Evolutionary conservation across 2,797 vertebrate genomes (phyloP).

Genomic region (Acanthopagrus latus): DNA sequence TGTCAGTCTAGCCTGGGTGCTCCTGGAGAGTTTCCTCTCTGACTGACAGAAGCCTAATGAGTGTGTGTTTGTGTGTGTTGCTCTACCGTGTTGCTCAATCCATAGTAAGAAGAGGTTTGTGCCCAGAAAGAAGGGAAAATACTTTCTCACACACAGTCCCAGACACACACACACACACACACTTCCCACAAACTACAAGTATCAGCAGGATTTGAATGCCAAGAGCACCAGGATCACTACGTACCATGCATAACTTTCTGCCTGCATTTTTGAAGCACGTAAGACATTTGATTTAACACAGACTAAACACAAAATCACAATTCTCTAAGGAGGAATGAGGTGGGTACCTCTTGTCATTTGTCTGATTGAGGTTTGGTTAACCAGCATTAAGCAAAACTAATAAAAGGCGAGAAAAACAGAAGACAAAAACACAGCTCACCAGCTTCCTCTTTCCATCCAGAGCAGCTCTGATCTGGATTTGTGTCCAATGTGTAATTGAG

Average conservation of each 20-base stretch:
- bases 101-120: conserved; percentile 8
- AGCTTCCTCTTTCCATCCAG: conserved; percentile 44
- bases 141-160: conserved; percentile 10
- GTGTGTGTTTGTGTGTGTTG: conserved; percentile 13
- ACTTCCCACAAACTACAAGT: conserved; percentile 43
- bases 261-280: conserved; percentile 27
- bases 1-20: conserved; percentile 35
- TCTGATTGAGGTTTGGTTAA: conserved; percentile 68
- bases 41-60: conserved; percentile 37
- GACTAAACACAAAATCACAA: conserved; percentile 73
- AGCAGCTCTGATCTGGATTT: conserved; percentile 31
- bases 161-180: conserved; percentile 11
- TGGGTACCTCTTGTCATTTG: conserved; percentile 52
- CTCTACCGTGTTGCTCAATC: conserved; percentile 13
- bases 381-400: conserved; percentile 46
- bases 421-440: conserved; percentile 62
- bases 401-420: conserved; percentile 70
- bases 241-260: conserved; percentile 49
- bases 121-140: conserved; percentile 24
- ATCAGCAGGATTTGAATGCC: conserved; percentile 48
- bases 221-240: conserved; percentile 17
- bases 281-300: conserved; percentile 60
- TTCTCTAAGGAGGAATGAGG: conserved; percentile 60
- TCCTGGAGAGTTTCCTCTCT: conserved; percentile 35
- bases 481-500: conserved; percentile 39